Conservation (phyloP, 2,888 invertebrate genomes). For the Amphimallon solstitiale region DNA sequence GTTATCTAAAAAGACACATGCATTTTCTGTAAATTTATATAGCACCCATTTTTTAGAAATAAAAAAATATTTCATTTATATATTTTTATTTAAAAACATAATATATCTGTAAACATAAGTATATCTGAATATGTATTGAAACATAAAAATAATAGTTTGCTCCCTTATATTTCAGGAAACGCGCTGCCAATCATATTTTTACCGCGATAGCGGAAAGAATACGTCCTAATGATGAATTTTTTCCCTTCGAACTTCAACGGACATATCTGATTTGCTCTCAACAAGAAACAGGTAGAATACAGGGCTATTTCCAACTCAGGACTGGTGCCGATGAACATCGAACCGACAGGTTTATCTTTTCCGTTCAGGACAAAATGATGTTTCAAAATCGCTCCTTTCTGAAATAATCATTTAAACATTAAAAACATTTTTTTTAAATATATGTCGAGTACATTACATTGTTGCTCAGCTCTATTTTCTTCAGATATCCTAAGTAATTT, state of each 20-base stretch:
- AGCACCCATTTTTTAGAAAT: too few relatives aligned
- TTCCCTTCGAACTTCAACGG: constrained; percentile 78
- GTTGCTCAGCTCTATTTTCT: constrained; percentile 73
- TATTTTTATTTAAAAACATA: too few relatives aligned
- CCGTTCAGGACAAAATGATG: constrained; percentile 77
- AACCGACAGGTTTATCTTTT: constrained; percentile 79
- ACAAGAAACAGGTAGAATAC: constrained; percentile 86
- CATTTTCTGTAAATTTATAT: too few relatives aligned
- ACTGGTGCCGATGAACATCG: constrained; percentile 85
- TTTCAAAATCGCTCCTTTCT: constrained; percentile 83
- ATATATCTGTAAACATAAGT: too few relatives aligned
- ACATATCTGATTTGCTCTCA: constrained; percentile 79
- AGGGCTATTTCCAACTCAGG: constrained; percentile 92
- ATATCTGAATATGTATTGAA: too few relatives aligned
- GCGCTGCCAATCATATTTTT: constrained; percentile 84
- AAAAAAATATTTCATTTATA: too few relatives aligned
- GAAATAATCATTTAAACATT: constrained; percentile 56
- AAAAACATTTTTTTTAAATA: constrained; percentile 12
- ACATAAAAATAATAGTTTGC: too few relatives aligned
- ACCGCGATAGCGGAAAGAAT: constrained; percentile 78
- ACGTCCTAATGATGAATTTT: constrained; percentile 78
- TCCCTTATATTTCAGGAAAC: constrained; percentile 77
- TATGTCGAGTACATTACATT: constrained; percentile 66
- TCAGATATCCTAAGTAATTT: constrained; percentile 84
- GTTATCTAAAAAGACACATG: too few relatives aligned